phyloP scores from a whole-genome alignment of 2,113 vertebrate genomes.

The Argyrosomus japonicus region DNA sequence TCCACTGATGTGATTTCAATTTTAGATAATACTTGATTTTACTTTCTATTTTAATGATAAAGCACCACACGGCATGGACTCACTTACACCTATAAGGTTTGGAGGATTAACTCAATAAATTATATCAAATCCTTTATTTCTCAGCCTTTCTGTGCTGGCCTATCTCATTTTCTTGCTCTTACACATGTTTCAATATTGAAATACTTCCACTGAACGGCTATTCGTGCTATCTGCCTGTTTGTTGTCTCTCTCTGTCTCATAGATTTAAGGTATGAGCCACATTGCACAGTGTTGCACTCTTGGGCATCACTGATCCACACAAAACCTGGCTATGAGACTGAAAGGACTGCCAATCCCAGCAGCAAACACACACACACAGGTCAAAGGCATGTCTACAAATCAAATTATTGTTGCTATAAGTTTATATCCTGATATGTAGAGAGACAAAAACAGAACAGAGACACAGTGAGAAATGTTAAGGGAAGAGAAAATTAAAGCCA shows the following conservation, averaged over 20 bases:
- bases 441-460: neutral
- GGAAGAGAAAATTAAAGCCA: neutral
- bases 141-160: neutral
- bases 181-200: neutral
- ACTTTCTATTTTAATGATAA: slow-evolving; percentile 11
- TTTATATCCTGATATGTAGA: neutral
- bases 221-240: slow-evolving; percentile 21
- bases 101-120: slow-evolving; percentile 10
- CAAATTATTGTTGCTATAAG: neutral
- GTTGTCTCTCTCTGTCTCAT: neutral
- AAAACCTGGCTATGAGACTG: slow-evolving; percentile 7
- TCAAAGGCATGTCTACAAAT: neutral
- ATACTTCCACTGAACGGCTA: neutral
- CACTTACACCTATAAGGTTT: neutral
- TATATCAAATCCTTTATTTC: neutral
- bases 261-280: slow-evolving; percentile 21
- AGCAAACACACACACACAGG: neutral
- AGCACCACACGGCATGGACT: neutral
- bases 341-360: slow-evolving; percentile 2
- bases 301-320: slow-evolving; percentile 27
- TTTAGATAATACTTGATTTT: slow-evolving; percentile 35
- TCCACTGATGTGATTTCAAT: slow-evolving; percentile 30
- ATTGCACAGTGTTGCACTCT: slow-evolving; percentile 22
- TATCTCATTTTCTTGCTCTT: neutral
- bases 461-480: neutral